Base-by-base conservation (phyloP, 2,797 vertebrate species). In the Malacoctenus gilli region DNA sequence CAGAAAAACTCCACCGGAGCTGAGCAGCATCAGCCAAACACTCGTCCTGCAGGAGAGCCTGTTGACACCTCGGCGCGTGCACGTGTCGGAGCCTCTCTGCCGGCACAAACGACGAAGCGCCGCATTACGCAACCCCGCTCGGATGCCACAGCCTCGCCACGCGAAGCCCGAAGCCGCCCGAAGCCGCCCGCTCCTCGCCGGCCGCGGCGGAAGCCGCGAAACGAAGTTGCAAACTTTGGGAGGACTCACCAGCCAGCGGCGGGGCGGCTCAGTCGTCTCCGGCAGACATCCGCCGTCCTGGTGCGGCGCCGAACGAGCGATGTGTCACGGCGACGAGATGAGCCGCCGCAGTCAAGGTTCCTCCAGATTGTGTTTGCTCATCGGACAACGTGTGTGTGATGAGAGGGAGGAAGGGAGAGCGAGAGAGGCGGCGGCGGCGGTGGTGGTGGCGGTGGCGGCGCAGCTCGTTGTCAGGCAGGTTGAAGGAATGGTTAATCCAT, bases 391-490 rank as follows among this genome's bases (percentile, higher is more conserved):
- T 65, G 32, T 67, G 71, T 61, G n/a, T n/a, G n/a, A 25, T 8
- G 23, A 68, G 65, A 64, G 39, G 19, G 49, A 61, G 35, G 16
- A 11, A 19, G 22, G 22, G 22, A 23, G 22, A 23, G 22, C 4
- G 22, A 31, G 28, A 31, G 28, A 31, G 28, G 28, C 9, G 23
- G 23, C 8, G 23, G 23, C 4, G 9, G 36, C n/a, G n/a, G n/a
- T n/a, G n/a, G n/a, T n/a, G n/a, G n/a, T n/a, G n/a, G n/a, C n/a
- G n/a, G n/a, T n/a, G n/a, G n/a, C n/a, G n/a, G n/a, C n/a, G n/a
- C n/a, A n/a, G 57, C 69, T 76, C 78, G 82, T 87, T 49, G 76
- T 81, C 73, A 80, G 79, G 79, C 80, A 77, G 76, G 37, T 86
- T 81, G 62, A 58, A 86, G 77, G 75, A 59, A 81, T 38, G 65